Base-by-base conservation (phyloP, 2,888 invertebrate species). In the Spodoptera littoralis region DNA sequence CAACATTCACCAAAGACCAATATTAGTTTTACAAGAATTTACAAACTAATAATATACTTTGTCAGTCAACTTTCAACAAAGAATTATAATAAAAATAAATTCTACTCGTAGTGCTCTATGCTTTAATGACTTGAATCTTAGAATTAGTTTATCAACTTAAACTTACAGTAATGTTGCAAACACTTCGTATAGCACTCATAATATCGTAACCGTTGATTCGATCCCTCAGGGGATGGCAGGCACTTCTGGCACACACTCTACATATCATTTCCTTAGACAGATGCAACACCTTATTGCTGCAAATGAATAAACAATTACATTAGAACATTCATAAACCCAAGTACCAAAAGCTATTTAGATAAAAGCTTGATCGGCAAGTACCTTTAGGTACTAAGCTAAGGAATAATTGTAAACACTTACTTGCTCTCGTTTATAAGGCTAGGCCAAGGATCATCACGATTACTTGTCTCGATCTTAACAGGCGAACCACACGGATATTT, bases 131-230 rank as follows among this genome's bases (percentile, higher is more conserved):
- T 18, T 18, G 18, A 18, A 18, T 18, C 18, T 18, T 4, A 6
- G 6, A 6, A 30, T 30, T 30, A 2, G 30, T 30, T 4, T 30
- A 30, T 4, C 6, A 6, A 36, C 36, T 36, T 5, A 36, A 12
- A 90, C 93, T 89, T 79, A 93, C 94, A 56, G 86, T 84, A 54
- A 94, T 83, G 86, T 92, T 92, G 47, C 92, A 87, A 45, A 93
- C 79, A 70, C 90, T 90, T 43, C 88, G 79, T 60, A 94, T 87
- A 46, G 90, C 90, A 77, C 88, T 89, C 84, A 90, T 88, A 42
- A 94, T 90, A 67, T 90, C 90, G 82, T 80, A 87, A 41, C 88
- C 90, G 78, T 91, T 84, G n/a, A 93, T 73, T 77, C 87, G 90
- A 57, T 91, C 90, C 75, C 80, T 87, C 11, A 94, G 75, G 27